These are phyloP conservation scores for Chionis minor DNA, from an alignment of 2,113 vertebrate genomes.

Conservation along the genomic window DNA sequence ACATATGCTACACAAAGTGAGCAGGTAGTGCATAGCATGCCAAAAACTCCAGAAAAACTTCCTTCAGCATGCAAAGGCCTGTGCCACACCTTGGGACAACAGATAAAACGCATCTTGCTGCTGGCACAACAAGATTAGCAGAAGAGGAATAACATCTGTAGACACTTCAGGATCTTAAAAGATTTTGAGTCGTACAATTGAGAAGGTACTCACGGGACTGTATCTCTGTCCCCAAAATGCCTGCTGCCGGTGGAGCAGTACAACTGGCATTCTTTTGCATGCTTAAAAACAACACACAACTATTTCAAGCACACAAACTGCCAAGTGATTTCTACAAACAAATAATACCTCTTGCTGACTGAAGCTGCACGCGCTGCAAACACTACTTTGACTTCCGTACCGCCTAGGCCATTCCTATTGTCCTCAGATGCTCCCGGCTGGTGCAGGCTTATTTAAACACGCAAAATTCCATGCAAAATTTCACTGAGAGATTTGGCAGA, in stretches of 20 bases:
- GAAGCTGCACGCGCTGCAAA: not conserved
- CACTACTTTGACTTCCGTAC: not conserved
- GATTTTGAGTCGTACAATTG: accelerated
- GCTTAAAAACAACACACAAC: not conserved
- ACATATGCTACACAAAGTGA: not conserved
- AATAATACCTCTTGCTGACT: not conserved
- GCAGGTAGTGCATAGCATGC: accelerated
- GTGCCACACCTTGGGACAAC: not conserved
- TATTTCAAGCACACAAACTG: not conserved
- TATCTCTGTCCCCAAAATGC: not conserved
- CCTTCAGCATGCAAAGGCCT: not conserved
- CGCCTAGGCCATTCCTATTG: not conserved
- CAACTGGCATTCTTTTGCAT: not conserved
- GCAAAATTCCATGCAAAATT: not conserved
- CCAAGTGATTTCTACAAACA: not conserved
- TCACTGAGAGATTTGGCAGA: not conserved
- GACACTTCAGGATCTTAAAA: not conserved
- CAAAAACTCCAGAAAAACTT: not conserved
- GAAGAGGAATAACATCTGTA: not conserved
- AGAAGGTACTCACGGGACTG: not conserved
- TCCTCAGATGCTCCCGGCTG: not conserved
- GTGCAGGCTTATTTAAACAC: not conserved
- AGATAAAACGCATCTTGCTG: not conserved
- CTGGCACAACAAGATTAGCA: not conserved
- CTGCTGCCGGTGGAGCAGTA: not conserved